Evolutionary conservation across 2,113 vertebrate species (phyloP).

Genomic region (Galbula dea): DNA sequence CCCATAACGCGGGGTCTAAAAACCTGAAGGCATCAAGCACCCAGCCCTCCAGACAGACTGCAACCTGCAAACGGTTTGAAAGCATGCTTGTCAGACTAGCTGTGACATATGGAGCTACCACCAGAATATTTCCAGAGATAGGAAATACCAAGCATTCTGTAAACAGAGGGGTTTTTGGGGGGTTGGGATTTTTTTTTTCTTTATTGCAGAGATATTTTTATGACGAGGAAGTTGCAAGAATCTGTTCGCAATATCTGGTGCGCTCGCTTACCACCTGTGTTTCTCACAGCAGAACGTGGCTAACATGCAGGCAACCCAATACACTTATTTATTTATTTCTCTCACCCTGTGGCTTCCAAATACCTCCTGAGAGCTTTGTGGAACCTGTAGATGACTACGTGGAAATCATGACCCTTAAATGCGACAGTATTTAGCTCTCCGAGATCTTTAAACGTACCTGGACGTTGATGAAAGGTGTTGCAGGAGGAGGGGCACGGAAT

Average conservation of each 20-base stretch:
- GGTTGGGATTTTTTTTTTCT: neutral
- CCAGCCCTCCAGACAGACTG: conserved; percentile 61
- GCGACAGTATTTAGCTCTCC: neutral
- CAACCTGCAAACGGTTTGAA: conserved; percentile 60
- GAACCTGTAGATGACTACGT: neutral
- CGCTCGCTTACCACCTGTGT: conserved; percentile 25
- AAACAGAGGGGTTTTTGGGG: conserved; percentile 39
- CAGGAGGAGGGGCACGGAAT: rapidly evolving
- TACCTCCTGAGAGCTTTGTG: neutral
- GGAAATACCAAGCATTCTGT: conserved; percentile 67
- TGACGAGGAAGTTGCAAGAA: conserved; percentile 44
- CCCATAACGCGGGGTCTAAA: conserved; percentile 37
- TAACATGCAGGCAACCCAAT: too few species aligned
- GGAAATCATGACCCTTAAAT: neutral
- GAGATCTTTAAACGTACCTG: neutral
- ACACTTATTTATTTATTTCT: too few species aligned
- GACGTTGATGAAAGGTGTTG: rapidly evolving
- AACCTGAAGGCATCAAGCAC: conserved; percentile 63
- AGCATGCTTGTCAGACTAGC: conserved; percentile 59
- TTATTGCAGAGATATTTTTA: conserved; percentile 59
- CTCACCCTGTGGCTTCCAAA: neutral
- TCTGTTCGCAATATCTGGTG: conserved; percentile 41
- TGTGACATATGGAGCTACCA: conserved; percentile 57
- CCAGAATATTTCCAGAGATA: conserved; percentile 56
- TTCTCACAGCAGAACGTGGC: conserved; percentile 17